These are phyloP conservation scores for Anisognathus igniventris DNA, from an alignment of 2,797 vertebrate species.

Conservation along the genomic window DNA sequence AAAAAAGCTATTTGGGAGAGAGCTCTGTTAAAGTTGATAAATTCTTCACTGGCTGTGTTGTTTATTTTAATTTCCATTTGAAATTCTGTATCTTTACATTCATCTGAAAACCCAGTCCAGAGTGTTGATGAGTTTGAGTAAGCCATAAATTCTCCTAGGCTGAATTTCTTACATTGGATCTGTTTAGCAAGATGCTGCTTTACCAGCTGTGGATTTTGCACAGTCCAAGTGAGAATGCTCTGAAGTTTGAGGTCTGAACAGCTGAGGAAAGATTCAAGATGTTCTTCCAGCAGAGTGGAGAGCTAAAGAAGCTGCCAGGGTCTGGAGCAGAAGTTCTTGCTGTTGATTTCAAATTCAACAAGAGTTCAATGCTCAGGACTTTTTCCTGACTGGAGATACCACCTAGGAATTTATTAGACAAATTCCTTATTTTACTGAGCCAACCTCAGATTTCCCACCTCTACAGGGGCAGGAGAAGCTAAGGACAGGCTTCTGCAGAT, in stretches of 20 bases:
- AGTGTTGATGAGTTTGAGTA: background rate
- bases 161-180: background rate
- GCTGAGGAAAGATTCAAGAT: background rate
- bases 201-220: background rate
- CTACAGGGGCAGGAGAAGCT: background rate
- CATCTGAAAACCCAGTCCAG: background rate
- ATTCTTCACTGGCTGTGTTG: background rate
- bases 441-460: accelerated
- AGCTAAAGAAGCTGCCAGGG: background rate
- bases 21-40: background rate
- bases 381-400: background rate
- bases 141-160: background rate
- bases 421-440: background rate
- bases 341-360: background rate
- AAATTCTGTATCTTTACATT: background rate
- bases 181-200: background rate
- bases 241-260: background rate
- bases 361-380: background rate
- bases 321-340: background rate
- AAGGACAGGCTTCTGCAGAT: background rate
- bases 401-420: background rate
- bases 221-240: background rate
- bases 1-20: background rate
- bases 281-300: background rate
- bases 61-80: background rate